Evolutionary conservation across 2,888 invertebrate species (phyloP).

Genomic region (Trichogramma evanescens): DNA sequence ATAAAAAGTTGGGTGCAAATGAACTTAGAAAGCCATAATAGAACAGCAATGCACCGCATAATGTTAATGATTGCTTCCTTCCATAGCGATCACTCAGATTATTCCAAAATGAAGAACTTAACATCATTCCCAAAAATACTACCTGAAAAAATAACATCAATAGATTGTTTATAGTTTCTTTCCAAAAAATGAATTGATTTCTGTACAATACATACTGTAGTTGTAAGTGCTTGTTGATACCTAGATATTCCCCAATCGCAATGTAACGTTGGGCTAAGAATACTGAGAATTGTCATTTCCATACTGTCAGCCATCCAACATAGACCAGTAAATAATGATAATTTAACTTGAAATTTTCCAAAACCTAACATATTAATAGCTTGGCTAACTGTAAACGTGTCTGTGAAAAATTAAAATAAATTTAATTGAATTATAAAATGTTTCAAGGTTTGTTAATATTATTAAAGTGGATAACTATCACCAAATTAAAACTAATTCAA

Average conservation of each 20-base stretch:
- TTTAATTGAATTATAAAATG: constrained; percentile 3
- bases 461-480: background rate
- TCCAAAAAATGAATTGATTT: background rate
- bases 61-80: constrained; percentile 81
- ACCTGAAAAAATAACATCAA: constrained; percentile 44
- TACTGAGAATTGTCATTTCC: constrained; percentile 96
- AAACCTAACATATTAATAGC: constrained; percentile 82
- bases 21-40: constrained; percentile 87
- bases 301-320: constrained; percentile 98
- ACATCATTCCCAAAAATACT: constrained; percentile 95
- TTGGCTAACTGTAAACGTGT: constrained; percentile 79
- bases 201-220: constrained; percentile 58
- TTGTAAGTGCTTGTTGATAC: constrained; percentile 86
- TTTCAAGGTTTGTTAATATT: background rate
- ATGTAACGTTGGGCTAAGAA: constrained; percentile 85
- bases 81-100: constrained; percentile 90
- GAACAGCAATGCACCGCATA: constrained; percentile 84
- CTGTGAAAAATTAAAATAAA: constrained; percentile 45
- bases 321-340: constrained; percentile 76
- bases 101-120: constrained; percentile 93
- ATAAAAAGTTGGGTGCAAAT: constrained; percentile 83
- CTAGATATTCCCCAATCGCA: constrained; percentile 90
- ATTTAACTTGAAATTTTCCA: constrained; percentile 83
- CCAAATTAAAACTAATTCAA: background rate
- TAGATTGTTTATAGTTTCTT: background rate